Evolutionary conservation across 1,140 invertebrate species (phyloP).

Genomic region (Leptinotarsa undecemlineata): DNA sequence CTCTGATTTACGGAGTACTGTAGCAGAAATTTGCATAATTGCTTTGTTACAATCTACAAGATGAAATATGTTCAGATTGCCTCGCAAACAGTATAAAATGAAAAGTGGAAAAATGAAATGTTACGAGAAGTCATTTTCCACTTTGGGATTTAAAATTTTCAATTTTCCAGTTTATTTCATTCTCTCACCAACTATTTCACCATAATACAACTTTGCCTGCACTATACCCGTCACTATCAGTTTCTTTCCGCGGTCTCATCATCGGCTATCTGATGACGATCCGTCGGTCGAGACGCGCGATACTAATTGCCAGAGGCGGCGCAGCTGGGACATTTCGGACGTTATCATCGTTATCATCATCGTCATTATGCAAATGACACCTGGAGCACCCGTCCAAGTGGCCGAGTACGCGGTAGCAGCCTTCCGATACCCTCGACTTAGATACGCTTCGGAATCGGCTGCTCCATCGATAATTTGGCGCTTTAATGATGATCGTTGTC

Average conservation of each 20-base stretch:
- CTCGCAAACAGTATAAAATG: too few relatives aligned
- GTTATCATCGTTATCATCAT: slow-evolving; percentile 41
- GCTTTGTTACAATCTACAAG: too few relatives aligned
- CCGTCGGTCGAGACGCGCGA: slow-evolving; percentile 34
- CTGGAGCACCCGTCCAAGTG: slow-evolving; percentile 34
- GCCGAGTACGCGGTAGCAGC: slow-evolving; percentile 29
- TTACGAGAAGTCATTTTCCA: too few relatives aligned
- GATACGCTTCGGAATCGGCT: not conserved
- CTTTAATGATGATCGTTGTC: slow-evolving; percentile 2
- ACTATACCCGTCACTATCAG: not conserved
- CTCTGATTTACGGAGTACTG: too few relatives aligned
- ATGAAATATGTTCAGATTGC: too few relatives aligned
- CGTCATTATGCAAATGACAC: slow-evolving; percentile 50
- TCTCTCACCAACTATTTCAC: not conserved
- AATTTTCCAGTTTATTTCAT: too few relatives aligned
- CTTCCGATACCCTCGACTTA: slow-evolving; percentile 30
- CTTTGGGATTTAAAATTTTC: too few relatives aligned
- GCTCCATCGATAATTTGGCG: not conserved
- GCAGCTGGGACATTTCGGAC: slow-evolving; percentile 48
- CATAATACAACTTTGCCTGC: not conserved
- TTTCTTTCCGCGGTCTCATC: not conserved
- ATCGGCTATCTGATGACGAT: not conserved
- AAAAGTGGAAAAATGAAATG: too few relatives aligned
- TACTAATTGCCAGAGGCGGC: slow-evolving; percentile 45
- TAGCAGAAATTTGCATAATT: too few relatives aligned